A percentile compares a stretch with the other conserved stretches of the same genome.
Conservation (phyloP, 2,888 invertebrate genomes). For the Drepana falcataria region DNA sequence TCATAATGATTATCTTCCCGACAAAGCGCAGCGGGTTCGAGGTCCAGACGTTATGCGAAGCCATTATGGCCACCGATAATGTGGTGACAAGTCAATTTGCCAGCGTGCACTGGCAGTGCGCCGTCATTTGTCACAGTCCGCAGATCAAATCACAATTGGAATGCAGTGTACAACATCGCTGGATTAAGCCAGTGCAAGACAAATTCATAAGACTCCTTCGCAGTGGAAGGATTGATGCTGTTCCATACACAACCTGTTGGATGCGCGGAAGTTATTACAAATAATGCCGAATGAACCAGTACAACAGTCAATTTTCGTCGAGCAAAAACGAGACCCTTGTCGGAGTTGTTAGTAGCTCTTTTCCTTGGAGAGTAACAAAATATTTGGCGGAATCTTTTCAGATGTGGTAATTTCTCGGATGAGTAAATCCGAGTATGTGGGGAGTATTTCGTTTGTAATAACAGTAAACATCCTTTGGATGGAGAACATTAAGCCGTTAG, state of each 20-base stretch:
- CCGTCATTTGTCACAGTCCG: conserved; percentile 34
- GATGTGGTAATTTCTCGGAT: not conserved
- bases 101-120: conserved; percentile 17
- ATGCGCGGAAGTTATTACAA: not conserved
- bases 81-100: conserved; percentile 46
- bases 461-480: not conserved
- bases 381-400: not conserved
- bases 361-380: not conserved
- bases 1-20: not conserved
- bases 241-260: not conserved
- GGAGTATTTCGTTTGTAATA: not conserved
- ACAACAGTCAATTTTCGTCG: not conserved
- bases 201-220: conserved; percentile 8
- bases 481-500: not conserved
- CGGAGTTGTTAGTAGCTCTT: not conserved
- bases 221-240: not conserved
- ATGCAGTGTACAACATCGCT: conserved; percentile 25
- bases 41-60: conserved; percentile 10
- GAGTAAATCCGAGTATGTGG: not conserved
- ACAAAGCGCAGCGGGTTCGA: not conserved
- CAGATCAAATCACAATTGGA: conserved; percentile 40
- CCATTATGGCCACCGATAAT: conserved; percentile 35
- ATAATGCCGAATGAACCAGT: not conserved
- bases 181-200: conserved; percentile 17
- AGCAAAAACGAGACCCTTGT: not conserved